phyloP scores from a whole-genome alignment of 2,797 vertebrate genomes.

The Myotis findleyi region DNA sequence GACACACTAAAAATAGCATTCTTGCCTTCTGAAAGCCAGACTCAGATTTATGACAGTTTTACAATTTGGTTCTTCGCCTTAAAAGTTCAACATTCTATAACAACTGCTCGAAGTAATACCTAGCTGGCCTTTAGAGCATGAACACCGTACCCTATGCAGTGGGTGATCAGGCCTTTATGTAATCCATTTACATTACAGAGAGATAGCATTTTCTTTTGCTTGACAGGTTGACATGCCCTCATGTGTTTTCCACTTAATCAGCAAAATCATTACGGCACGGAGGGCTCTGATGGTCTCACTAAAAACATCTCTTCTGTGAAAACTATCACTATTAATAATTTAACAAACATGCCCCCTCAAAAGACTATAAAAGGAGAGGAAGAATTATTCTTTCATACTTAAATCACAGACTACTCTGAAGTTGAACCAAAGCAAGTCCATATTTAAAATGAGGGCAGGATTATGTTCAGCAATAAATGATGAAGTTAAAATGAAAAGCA shows the following conservation, averaged over 20 bases:
- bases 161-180: constrained; percentile 19
- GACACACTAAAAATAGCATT: constrained; percentile 82
- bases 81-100: constrained; percentile 77
- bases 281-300: constrained; percentile 69
- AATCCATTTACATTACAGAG: constrained; percentile 70
- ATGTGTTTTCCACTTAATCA: constrained; percentile 79
- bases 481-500: constrained; percentile 46
- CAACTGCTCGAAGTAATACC: constrained; percentile 71
- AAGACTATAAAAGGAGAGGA: constrained; percentile 61
- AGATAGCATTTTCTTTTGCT: constrained; percentile 61
- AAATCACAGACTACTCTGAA: constrained; percentile 66
- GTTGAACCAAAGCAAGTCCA: constrained; percentile 33
- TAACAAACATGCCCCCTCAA: constrained; percentile 56
- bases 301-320: constrained; percentile 76
- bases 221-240: constrained; percentile 73
- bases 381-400: constrained; percentile 64
- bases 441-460: constrained; percentile 32
- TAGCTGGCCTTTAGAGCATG: constrained; percentile 75
- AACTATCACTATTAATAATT: constrained; percentile 78
- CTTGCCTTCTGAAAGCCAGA: constrained; percentile 80
- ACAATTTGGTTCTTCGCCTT: constrained; percentile 77
- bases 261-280: constrained; percentile 78
- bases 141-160: constrained; percentile 30
- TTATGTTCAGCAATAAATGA: constrained; percentile 33
- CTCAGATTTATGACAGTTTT: constrained; percentile 83